A percentile compares a stretch with the other conserved stretches of the same genome.
Evolutionary conservation across 2,797 vertebrate species (phyloP).

Genomic region (Oryzias sinensis): DNA sequence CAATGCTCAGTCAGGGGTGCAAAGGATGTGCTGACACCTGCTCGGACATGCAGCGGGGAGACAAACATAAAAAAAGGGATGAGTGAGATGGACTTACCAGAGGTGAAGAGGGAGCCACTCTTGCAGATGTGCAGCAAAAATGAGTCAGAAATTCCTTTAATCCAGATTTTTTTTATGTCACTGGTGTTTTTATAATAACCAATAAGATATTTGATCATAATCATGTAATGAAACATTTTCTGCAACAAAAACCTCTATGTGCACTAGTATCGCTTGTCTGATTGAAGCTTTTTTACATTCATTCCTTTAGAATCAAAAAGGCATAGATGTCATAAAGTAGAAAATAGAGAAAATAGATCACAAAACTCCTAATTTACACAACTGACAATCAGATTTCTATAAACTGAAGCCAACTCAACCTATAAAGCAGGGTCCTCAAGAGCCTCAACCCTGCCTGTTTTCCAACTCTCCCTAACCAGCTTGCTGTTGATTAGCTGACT

Average conservation of each 20-base stretch:
- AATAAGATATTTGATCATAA: too few relatives aligned
- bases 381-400: too few relatives aligned
- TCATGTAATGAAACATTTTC: conserved; percentile 9
- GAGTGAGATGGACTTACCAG: conserved; percentile 53
- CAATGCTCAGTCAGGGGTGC: conserved; percentile 54
- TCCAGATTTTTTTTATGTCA: conserved; percentile 15
- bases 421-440: too few relatives aligned
- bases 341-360: conserved; percentile 1
- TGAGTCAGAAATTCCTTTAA: conserved; percentile 22
- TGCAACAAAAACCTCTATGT: conserved; percentile 31
- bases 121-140: conserved; percentile 47
- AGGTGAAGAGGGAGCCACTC: conserved; percentile 55
- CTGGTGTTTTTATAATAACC: too few relatives aligned
- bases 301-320: conserved; percentile 36
- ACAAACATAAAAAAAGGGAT: conserved; percentile 20
- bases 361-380: conserved; percentile 10
- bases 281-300: conserved; percentile 42
- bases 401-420: too few relatives aligned
- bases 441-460: too few relatives aligned
- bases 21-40: conserved; percentile 64
- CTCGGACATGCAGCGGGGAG: conserved; percentile 31
- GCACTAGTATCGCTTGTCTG: conserved; percentile 23
- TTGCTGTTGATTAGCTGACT: too few relatives aligned
- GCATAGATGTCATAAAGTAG: conserved; percentile 2
- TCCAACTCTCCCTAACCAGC: too few relatives aligned